A percentile compares a stretch with the other conserved stretches of the same genome.
Evolutionary conservation across 2,888 invertebrate species (phyloP).

Genomic region (Ennomos quercinarius): DNA sequence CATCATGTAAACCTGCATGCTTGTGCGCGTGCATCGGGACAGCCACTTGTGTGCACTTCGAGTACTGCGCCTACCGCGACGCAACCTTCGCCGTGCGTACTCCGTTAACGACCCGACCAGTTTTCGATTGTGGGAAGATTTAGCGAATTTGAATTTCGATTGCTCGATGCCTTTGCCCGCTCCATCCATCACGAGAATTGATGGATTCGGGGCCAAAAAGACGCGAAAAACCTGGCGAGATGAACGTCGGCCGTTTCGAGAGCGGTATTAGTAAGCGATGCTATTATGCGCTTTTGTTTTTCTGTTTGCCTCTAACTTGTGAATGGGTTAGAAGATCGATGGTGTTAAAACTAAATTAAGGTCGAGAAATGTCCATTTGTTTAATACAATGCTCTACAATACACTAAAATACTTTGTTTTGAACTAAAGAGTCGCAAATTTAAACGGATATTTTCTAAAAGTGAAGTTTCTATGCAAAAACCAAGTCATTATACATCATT

Average conservation of each 20-base stretch:
- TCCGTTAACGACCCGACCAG: constrained; percentile 82
- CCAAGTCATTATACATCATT: too few species aligned
- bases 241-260: constrained; percentile 76
- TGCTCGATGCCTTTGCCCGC: constrained; percentile 58
- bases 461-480: too few species aligned
- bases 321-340: constrained; percentile 42
- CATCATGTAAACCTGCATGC: background rate
- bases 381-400: constrained; percentile 8
- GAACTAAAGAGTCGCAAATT: background rate
- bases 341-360: constrained; percentile 32
- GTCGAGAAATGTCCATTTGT: constrained; percentile 21
- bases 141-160: constrained; percentile 85
- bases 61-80: constrained; percentile 16
- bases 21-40: constrained; percentile 6
- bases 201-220: constrained; percentile 83
- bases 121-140: constrained; percentile 84
- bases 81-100: constrained; percentile 64
- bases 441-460: too few species aligned
- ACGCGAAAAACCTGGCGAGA: constrained; percentile 70
- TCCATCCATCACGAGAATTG: constrained; percentile 84
- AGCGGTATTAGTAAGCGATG: constrained; percentile 75
- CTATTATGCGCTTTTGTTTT: constrained; percentile 69
- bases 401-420: background rate
- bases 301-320: constrained; percentile 44
- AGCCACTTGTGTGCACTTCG: background rate